These are phyloP conservation scores for Rhinoraja longicauda DNA, from an alignment of 2,797 vertebrate genomes.

Conservation along the genomic window DNA sequence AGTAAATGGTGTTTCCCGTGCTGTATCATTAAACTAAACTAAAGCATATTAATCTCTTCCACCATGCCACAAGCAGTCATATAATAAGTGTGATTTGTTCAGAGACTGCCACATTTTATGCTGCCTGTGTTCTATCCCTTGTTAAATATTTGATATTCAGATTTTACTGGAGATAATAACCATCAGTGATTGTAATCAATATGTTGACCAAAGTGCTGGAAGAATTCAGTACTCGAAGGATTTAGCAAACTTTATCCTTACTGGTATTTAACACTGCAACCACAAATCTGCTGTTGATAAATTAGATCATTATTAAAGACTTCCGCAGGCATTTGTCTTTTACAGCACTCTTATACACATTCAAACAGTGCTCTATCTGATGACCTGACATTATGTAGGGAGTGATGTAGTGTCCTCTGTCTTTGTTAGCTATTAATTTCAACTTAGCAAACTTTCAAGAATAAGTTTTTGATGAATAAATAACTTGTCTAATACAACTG, in stretches of 20 bases:
- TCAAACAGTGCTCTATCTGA: constrained; percentile 20
- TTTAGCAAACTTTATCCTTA: constrained; percentile 25
- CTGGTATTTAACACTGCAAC: constrained; percentile 16
- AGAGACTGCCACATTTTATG: not conserved
- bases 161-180: constrained; percentile 30
- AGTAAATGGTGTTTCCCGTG: too few relatives aligned
- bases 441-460: constrained; percentile 29
- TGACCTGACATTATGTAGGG: constrained; percentile 25
- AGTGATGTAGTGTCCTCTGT: constrained; percentile 30
- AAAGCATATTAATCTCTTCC: not conserved
- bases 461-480: constrained; percentile 32
- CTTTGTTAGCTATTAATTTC: constrained; percentile 34
- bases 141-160: constrained; percentile 28
- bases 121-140: constrained; percentile 3
- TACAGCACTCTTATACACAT: not conserved
- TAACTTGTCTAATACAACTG: constrained; percentile 1
- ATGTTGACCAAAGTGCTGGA: constrained; percentile 12
- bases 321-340: constrained; percentile 26
- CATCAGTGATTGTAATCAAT: constrained; percentile 4
- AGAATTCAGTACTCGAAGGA: constrained; percentile 14
- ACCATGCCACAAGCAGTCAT: not conserved
- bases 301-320: constrained; percentile 33
- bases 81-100: constrained; percentile 7
- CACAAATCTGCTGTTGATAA: constrained; percentile 31
- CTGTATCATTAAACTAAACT: too few relatives aligned